A percentile compares a stretch with the other conserved stretches of the same genome.
Evolutionary conservation across 1,140 invertebrate genomes (phyloP).

Genomic region (Pseudomyrmex sp.): DNA sequence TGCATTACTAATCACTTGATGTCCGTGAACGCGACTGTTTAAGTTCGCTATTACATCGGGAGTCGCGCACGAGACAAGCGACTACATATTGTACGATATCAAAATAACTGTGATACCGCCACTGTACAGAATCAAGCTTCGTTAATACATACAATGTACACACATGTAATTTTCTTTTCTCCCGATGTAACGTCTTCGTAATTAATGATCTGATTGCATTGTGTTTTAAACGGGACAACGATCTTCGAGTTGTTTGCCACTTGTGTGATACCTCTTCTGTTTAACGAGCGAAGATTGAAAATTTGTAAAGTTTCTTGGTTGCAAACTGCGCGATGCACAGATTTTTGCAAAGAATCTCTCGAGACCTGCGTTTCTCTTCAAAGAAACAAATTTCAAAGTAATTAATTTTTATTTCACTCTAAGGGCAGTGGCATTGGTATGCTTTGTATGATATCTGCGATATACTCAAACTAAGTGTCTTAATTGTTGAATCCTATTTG

Average conservation of each 20-base stretch:
- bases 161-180: background rate
- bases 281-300: background rate
- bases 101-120: conserved; percentile 72
- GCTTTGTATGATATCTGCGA: conserved; percentile 72
- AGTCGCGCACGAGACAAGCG: conserved; percentile 34
- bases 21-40: conserved; percentile 48
- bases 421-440: conserved; percentile 67
- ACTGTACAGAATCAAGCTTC: conserved; percentile 56
- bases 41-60: conserved; percentile 13
- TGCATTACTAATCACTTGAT: conserved; percentile 15
- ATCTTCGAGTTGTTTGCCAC: background rate
- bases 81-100: conserved; percentile 70
- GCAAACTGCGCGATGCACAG: too few relatives aligned
- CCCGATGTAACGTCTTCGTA: conserved; percentile 11
- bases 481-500: conserved; percentile 74
- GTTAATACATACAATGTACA: background rate
- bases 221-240: background rate
- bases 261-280: conserved; percentile 14
- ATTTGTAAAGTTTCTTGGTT: too few relatives aligned
- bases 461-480: conserved; percentile 78
- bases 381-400: background rate
- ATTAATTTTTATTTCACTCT: background rate
- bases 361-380: background rate
- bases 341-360: conserved; percentile 15
- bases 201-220: conserved; percentile 4